Base-by-base conservation (phyloP, 23 tunicate genomes). In the Phallusia fumigata region DNA sequence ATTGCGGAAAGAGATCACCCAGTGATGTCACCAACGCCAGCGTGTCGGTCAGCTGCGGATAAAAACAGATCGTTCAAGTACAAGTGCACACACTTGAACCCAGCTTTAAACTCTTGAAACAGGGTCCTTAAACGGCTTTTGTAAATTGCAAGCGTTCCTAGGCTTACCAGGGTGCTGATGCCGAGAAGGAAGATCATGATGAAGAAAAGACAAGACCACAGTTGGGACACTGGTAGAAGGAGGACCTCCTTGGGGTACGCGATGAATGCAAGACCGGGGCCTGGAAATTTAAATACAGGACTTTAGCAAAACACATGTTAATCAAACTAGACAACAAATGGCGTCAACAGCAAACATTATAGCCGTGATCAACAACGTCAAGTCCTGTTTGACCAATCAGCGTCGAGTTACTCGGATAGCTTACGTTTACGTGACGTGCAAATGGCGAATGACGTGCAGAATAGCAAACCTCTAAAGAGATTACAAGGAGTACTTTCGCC, bases 211-310 rank as follows among this genome's bases (percentile, higher is more conserved):
- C 85, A 82, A 18, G 98, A 85, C 98, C 98, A 94, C 45, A 94
- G 81, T 73, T 94, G 93, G 30, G 94, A 89, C 10, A 89, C 85
- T 0, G 98, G 98, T 15, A 94, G 90, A 34, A 94, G 31, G 30
- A 91, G 35, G 19, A 94, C 98, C 82, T 94, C 98, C 80, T 94
- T 94, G 24, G 98, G 98, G 83, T 94, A 94, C 21, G 98, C 98
- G 31, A 94, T 94, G 53, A 94, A 94, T 58, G 98, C 98, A 34
- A 94, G 80, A 72, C 98, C 98, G 0, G 98, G 98, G 31, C 98
- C 98, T 92, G 78, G 19, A 74, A 74, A 40, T 40, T 5, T 40
- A 40, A 40, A 40, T 40, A 40, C 47, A 40, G 10, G 10, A 3
- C 47, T 40, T 40, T 5, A 40, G 10, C 47, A 40, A 40, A n/a